Evolutionary conservation across 2,113 vertebrate species (phyloP), one percentile per base, ranked within the genome.

Genomic region (Dolichallabes microphthalmus): DNA sequence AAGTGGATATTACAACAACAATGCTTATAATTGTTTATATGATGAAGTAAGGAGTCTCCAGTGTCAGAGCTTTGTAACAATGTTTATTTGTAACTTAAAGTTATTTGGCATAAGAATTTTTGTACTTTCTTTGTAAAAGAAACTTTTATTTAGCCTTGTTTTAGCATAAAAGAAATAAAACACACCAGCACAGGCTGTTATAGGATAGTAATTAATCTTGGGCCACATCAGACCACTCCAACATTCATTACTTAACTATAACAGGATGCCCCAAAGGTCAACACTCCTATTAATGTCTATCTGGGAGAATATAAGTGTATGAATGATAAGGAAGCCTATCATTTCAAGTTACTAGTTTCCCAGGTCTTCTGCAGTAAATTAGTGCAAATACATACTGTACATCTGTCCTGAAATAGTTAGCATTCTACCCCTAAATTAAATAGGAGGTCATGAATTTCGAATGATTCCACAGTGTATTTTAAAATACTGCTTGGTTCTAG

Each of bases 401-500:
- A 27, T 27, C 17, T 50, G 60, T 52, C 27, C 63, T 53, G 45
- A 63, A 50, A 35, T 2, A 1, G 2, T 52, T 66, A 39, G 5
- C 35, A 9, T 71, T 80, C 15, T 15, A 19, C 35, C 66, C 27
- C 1, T 35, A 39, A 15, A 39, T 39, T 71, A 39, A 71, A 71
- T 45, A 50, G 9, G 32, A 19, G 57, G 30, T 68, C 66, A 55
- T 85, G 76, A 64, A 85, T 79, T 60, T 61, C 55, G 79, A 85
- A 85, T 57, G 32, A 85, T 83, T 30, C 73, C 83, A 83, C 60
- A 86, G 66, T 69, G 27, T 17, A 69, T 69, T 69, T 69, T 69
- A 32, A 69, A 71, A 35, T 71, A 45, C 35, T 3, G 35, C 35
- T 45, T 22, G 19, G 7, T 45, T 71, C 35, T 8, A 22, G 32